Base-by-base conservation (phyloP, 1,140 invertebrate genomes). In the Plectus sambesii region DNA sequence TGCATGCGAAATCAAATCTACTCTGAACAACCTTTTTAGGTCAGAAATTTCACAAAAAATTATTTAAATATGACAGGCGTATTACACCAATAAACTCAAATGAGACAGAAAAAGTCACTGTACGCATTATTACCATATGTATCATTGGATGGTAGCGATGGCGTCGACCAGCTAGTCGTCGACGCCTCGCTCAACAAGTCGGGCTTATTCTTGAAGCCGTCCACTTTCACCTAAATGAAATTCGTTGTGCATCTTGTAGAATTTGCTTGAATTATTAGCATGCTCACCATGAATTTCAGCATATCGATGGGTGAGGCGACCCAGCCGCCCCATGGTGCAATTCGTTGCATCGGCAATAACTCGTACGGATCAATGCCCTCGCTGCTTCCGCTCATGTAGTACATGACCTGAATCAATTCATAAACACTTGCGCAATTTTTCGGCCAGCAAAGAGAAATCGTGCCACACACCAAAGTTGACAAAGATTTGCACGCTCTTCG, bases 291-390 rank as follows among this genome's bases (percentile, higher is more conserved):
- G 25, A 68, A 48, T 42, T 55, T 49, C 4, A 67, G 42, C 35
- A 67, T 33, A 43, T 67, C 66, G 27, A 69, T 63, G 1, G 66
- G 66, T 20, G 59, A 67, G 2, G 64, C 66, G 24, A 67, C 66
- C 64, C 64, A 67, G 37, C 64, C 64, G 44, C 64, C 64, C 66
- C 66, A 67, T 17, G 64, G 66, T 19, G 65, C 66, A 27, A 59
- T 66, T 36, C 63, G 40, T 25, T 62, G 55, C 9, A 66, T 62
- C 12, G 60, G 46, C 5, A 63, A 40, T 61, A 66, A 58, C 33
- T 66, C 58, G 33, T 66, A 66, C 6, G 63, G 63, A 38, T 66
- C 59, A 49, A 66, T 59, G 15, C 66, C 66, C 15, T 68, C 30
- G 22, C 49, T 44, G 40, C 55, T 64, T 19, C 64, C 63, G 33